A percentile compares a stretch with the other conserved stretches of the same genome.
These are phyloP conservation scores for Zootermopsis nevadensis DNA, from an alignment of 2,888 invertebrate genomes.

Conservation along the genomic window DNA sequence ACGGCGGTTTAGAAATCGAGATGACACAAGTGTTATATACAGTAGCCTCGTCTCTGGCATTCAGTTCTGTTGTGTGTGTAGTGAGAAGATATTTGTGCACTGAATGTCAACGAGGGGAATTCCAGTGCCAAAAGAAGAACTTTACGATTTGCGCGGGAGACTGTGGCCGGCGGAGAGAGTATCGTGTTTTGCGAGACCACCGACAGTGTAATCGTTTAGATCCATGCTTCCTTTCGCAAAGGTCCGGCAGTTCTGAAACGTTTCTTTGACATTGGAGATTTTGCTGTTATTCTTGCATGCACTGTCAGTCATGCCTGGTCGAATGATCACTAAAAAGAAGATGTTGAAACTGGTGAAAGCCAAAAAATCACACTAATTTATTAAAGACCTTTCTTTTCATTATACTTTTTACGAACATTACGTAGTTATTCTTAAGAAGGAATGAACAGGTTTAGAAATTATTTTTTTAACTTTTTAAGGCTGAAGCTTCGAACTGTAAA, in stretches of 20 bases:
- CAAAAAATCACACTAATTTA: not conserved
- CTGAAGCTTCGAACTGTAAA: no score
- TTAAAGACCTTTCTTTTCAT: not conserved
- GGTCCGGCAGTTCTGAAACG: not conserved
- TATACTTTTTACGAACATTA: not conserved
- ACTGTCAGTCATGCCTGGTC: not conserved
- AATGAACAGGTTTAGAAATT: no score
- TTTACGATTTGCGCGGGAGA: not conserved
- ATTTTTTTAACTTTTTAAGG: no score
- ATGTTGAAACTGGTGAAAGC: not conserved
- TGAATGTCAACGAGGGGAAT: not conserved
- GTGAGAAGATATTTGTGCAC: not conserved
- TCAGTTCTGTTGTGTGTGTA: no score
- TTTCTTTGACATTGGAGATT: not conserved
- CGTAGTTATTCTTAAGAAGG: no score
- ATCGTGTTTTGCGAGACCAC: not conserved
- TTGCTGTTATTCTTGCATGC: not conserved
- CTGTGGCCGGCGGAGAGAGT: not conserved
- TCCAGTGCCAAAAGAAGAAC: not conserved
- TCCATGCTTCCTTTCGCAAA: not conserved
- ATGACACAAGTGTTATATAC: no score
- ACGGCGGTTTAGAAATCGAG: no score
- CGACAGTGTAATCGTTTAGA: not conserved
- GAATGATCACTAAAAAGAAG: not conserved
- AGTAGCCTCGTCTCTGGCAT: no score